Evolutionary conservation across 2,113 vertebrate genomes (phyloP).

Genomic region (Argyrosomus japonicus): DNA sequence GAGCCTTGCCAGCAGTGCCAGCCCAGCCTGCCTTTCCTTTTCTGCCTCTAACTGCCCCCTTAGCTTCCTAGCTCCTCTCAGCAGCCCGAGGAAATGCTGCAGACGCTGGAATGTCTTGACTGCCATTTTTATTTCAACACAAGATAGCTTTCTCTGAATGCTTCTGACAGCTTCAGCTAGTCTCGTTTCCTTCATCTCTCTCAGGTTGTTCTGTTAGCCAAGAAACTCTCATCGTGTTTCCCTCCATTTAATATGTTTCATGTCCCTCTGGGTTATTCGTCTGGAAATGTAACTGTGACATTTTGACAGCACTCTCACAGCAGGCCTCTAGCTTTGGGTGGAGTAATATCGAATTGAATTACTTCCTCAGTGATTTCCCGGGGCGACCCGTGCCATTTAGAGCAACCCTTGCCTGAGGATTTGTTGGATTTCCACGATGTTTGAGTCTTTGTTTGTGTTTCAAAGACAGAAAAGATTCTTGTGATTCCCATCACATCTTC

Average conservation of each 20-base stretch:
- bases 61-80: conserved; percentile 7
- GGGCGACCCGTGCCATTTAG: conserved; percentile 29
- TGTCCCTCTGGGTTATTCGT: neutral
- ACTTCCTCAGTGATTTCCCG: conserved; percentile 45
- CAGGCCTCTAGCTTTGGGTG: conserved; percentile 12
- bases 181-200: neutral
- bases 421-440: conserved; percentile 53
- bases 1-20: conserved; percentile 28
- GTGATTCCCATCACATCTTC: conserved; percentile 61
- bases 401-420: conserved; percentile 43
- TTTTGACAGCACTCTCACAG: conserved; percentile 23
- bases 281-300: conserved; percentile 30
- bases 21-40: conserved; percentile 15
- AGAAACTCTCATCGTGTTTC: conserved; percentile 17
- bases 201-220: neutral
- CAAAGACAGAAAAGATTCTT: conserved; percentile 50
- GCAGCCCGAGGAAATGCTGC: conserved; percentile 54
- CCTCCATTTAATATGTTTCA: conserved; percentile 13
- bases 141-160: conserved; percentile 35
- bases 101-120: conserved; percentile 76
- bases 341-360: conserved; percentile 32
- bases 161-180: conserved; percentile 26
- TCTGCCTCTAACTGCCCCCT: too few species aligned
- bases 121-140: conserved; percentile 66
- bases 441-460: conserved; percentile 60